phyloP scores from a whole-genome alignment of 2,113 vertebrate species.

The Ifrita kowaldi region DNA sequence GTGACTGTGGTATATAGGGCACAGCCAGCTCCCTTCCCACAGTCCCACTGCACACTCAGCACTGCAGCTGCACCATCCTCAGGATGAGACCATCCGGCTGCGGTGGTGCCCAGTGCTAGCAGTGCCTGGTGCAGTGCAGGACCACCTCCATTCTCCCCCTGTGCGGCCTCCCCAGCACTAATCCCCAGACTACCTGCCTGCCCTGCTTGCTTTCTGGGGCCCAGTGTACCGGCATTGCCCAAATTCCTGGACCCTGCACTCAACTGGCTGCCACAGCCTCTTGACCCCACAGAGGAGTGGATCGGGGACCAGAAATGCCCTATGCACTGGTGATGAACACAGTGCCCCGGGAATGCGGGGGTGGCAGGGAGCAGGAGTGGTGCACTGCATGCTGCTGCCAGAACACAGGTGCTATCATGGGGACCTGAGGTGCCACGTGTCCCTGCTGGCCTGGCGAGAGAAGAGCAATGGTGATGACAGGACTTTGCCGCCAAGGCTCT shows the following conservation, averaged over 20 bases:
- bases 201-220: background rate
- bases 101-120: background rate
- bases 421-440: background rate
- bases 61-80: fast-evolving
- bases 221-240: fast-evolving
- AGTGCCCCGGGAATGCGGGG: fast-evolving
- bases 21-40: background rate
- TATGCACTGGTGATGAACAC: fast-evolving
- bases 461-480: fast-evolving
- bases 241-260: background rate
- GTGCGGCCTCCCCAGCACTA: background rate
- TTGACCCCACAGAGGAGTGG: background rate
- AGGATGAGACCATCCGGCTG: background rate
- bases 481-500: background rate
- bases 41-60: background rate
- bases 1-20: fast-evolving
- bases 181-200: background rate
- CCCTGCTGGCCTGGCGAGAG: background rate
- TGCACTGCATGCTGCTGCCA: background rate
- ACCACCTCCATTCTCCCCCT: background rate
- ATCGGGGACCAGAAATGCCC: background rate
- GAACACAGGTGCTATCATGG: fast-evolving
- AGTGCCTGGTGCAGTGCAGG: background rate
- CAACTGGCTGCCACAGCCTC: background rate
- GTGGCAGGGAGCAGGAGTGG: background rate